A percentile compares a stretch with the other conserved stretches of the same genome.
Evolutionary conservation across 1,140 invertebrate genomes (phyloP).

Genomic region (Apocrypta bakeri): DNA sequence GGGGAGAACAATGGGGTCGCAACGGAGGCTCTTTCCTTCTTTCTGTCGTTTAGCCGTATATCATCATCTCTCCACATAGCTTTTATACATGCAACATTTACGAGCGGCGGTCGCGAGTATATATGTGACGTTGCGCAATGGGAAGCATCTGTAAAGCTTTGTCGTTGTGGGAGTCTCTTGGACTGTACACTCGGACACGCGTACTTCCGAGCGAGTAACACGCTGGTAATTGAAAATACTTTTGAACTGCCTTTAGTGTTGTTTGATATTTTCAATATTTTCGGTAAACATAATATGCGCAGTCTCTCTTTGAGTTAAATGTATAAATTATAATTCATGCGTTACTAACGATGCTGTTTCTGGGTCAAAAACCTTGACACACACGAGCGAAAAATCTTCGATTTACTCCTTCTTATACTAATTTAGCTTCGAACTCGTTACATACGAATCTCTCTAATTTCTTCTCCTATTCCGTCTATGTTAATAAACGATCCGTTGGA

Average conservation of each 20-base stretch:
- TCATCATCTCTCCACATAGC: background rate
- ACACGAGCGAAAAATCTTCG: too few species aligned
- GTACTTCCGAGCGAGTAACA: background rate
- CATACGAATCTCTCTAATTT: too few species aligned
- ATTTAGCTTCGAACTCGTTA: too few species aligned
- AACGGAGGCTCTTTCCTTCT: conserved; percentile 4
- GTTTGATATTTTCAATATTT: too few species aligned
- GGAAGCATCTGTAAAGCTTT: background rate
- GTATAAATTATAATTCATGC: too few species aligned
- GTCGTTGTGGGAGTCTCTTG: background rate
- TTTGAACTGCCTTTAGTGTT: background rate
- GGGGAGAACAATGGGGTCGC: conserved; percentile 40
- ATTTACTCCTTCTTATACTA: too few species aligned
- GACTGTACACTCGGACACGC: too few species aligned
- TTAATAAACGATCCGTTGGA: conserved; percentile 2
- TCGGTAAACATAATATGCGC: too few species aligned
- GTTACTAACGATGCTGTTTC: too few species aligned
- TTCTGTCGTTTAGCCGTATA: background rate
- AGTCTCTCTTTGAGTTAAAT: too few species aligned
- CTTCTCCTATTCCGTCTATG: background rate
- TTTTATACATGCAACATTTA: conserved; percentile 4
- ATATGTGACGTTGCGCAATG: conserved; percentile 15
- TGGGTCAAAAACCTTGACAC: too few species aligned
- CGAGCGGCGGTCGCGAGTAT: background rate
- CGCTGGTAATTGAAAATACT: background rate